phyloP scores from a whole-genome alignment of 2,888 invertebrate species.

The Cataglyphis cursor region DNA sequence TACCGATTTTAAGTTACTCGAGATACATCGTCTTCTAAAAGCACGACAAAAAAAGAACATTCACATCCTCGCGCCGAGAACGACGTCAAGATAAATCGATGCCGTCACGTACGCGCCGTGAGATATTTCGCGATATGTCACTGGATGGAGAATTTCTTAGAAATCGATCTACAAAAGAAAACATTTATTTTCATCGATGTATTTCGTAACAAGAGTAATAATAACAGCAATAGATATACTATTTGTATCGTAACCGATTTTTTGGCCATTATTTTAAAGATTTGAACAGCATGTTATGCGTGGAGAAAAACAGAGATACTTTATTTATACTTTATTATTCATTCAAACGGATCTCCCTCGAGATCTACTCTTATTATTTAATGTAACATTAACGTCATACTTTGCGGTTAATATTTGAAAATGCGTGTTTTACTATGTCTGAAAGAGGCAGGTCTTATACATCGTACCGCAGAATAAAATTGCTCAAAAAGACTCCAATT shows the following conservation, averaged over 20 bases:
- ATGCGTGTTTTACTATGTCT: not conserved
- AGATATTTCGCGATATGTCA: not conserved
- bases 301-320: not conserved
- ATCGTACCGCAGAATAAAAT: not conserved
- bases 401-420: not conserved
- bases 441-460: not conserved
- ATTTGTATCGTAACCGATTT: not conserved
- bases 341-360: not conserved
- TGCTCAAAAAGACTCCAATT: not conserved
- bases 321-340: not conserved
- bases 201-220: not conserved
- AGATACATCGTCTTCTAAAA: not conserved
- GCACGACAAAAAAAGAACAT: not conserved
- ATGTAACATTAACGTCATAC: not conserved
- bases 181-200: not conserved
- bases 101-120: not conserved
- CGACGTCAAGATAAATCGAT: not conserved
- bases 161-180: not conserved
- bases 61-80: not conserved
- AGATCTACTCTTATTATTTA: not conserved
- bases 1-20: not conserved
- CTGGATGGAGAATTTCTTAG: not conserved
- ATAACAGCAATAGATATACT: not conserved
- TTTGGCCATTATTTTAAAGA: not conserved
- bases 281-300: not conserved